Base-by-base conservation (phyloP, 2,113 vertebrate genomes). In the Ranitomeya imitator region DNA sequence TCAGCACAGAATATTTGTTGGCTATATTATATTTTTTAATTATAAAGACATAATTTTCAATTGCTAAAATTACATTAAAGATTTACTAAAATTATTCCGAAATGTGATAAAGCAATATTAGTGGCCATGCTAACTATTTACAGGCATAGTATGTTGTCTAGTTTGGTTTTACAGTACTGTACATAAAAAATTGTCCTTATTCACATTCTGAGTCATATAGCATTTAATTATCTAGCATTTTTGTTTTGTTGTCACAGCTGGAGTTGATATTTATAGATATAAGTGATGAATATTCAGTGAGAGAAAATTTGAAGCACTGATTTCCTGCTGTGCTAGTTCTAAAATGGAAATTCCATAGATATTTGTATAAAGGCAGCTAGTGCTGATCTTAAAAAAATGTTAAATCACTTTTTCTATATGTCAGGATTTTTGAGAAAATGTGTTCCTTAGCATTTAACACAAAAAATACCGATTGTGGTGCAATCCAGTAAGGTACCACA, bases 201-300 rank as follows among this genome's bases (percentile, higher is more conserved):
- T 67, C 21, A 83, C 63, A 83, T 83, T 83, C 45, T 67, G 37
- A 69, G 19, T 69, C 81, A 21, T 83, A 83, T 69, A 69, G 61
- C 61, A 83, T 69, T 13, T 54, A 83, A 83, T 83, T 67, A 83
- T 83, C 45, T 65, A 11, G 11, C 81, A 54, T 83, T 83, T 83
- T 83, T 69, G 81, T 69, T 83, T 83, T 83, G 81, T 51, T 83
- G 81, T 69, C 81, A 8, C 81, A 83, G 81, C 81, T 83, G 81
- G 61, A 83, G 63, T 23, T 67, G 61, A 83, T 83, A 83, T 83
- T 83, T 83, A 83, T 83, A 83, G 81, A 69, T 83, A 23, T 83
- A 83, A 67, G 81, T 83, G 81, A 69, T 83, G 81, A 83, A 67
- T 83, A 83, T 83, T 83, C 61, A 83, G 81, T 83, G 81, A 69